phyloP scores from a whole-genome alignment of 2,113 vertebrate species.

The Oncorhynchus masou region DNA sequence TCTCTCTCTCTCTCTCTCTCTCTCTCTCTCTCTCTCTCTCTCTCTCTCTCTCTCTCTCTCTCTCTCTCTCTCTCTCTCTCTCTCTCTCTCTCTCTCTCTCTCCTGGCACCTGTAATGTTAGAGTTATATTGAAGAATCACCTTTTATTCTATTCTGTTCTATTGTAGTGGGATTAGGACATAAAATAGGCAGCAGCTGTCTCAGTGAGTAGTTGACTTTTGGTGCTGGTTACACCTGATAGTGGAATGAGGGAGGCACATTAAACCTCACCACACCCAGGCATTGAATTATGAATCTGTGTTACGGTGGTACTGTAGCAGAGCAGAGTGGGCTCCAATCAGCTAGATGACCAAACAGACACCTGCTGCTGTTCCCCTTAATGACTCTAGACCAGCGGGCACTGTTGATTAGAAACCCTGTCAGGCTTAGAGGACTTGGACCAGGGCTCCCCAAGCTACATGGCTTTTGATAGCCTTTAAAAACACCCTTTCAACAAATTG shows the following conservation, averaged over 20 bases:
- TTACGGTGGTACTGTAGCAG: constrained; percentile 7
- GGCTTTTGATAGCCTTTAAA: constrained; percentile 47
- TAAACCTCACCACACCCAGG: constrained; percentile 50
- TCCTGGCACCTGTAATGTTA: too few species aligned
- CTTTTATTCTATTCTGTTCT: too few species aligned
- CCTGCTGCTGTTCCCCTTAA: constrained; percentile 33
- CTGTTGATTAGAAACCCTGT: constrained; percentile 52
- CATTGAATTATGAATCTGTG: constrained; percentile 64
- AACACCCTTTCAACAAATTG: constrained; percentile 68
- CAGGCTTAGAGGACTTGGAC: constrained; percentile 37
- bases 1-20: too few species aligned
- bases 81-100: too few species aligned
- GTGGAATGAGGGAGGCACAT: constrained; percentile 5
- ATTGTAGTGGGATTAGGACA: too few species aligned
- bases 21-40: too few species aligned
- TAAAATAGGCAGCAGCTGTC: not conserved
- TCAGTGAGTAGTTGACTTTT: constrained; percentile 43
- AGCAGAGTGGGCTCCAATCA: constrained; percentile 19
- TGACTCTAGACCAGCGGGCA: constrained; percentile 18
- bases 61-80: too few species aligned
- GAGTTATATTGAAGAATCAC: too few species aligned
- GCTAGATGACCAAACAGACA: constrained; percentile 38
- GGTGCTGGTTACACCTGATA: not conserved
- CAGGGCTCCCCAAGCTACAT: constrained; percentile 21
- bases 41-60: too few species aligned